phyloP scores from a whole-genome alignment of 2,797 vertebrate species.

The Orestias chungarensis region DNA sequence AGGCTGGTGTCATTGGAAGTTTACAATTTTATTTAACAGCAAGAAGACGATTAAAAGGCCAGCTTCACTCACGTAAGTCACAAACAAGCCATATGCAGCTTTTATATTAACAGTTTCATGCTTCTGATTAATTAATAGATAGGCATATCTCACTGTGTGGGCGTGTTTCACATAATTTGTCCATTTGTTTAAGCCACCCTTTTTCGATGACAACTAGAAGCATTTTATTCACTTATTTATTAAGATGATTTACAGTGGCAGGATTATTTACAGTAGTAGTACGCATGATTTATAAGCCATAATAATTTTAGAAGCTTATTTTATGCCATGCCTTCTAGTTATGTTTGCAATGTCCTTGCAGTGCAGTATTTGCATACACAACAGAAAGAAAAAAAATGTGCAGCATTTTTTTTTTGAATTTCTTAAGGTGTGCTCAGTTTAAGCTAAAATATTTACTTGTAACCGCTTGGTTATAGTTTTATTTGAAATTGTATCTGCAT shows the following conservation, averaged over 20 bases:
- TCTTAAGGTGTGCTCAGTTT: too few species aligned
- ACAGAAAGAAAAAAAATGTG: neutral
- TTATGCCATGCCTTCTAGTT: neutral
- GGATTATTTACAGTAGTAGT: neutral
- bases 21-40: slow-evolving; percentile 52
- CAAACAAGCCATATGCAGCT: neutral
- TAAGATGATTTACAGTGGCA: neutral
- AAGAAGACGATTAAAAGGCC: slow-evolving; percentile 9
- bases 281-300: neutral
- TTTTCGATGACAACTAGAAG: slow-evolving; percentile 8
- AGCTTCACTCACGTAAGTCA: neutral
- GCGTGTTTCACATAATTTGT: slow-evolving; percentile 9
- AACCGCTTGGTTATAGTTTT: too few species aligned
- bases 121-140: slow-evolving; percentile 38
- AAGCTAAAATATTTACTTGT: neutral
- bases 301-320: neutral
- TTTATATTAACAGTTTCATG: slow-evolving; percentile 1
- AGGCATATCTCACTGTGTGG: slow-evolving; percentile 7
- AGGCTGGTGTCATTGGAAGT: slow-evolving; percentile 42
- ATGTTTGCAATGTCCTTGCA: neutral
- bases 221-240: slow-evolving; percentile 7
- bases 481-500: too few species aligned
- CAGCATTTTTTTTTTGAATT: slow-evolving; percentile 1
- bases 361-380: neutral
- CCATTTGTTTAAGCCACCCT: neutral